phyloP scores from a whole-genome alignment of 2,113 vertebrate species.

The Caretta caretta region DNA sequence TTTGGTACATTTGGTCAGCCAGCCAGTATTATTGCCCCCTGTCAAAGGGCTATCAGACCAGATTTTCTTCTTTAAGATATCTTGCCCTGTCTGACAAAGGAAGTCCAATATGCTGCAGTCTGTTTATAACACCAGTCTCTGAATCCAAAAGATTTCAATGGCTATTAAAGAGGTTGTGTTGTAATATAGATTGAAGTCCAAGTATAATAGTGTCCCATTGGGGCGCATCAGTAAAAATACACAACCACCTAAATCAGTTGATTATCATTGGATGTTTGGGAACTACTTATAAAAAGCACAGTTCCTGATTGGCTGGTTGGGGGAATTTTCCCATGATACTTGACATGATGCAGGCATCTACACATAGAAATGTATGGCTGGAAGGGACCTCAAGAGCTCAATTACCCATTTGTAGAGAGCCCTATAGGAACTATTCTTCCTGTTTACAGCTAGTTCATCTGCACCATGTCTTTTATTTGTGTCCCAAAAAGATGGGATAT shows the following conservation, averaged over 20 bases:
- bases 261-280: background rate
- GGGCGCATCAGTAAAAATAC: background rate
- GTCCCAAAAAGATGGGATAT: background rate
- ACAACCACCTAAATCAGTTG: background rate
- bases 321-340: background rate
- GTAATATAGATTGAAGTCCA: background rate
- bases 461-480: background rate
- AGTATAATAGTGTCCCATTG: background rate
- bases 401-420: background rate
- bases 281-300: slow-evolving; percentile 1
- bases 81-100: background rate
- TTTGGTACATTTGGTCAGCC: background rate
- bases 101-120: background rate
- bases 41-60: background rate
- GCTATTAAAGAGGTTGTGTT: background rate
- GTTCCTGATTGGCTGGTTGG: background rate
- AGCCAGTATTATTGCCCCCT: background rate
- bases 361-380: background rate
- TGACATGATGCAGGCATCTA: background rate
- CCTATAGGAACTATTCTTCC: rapidly evolving
- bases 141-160: background rate
- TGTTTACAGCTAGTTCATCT: background rate
- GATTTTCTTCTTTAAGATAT: background rate
- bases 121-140: background rate
- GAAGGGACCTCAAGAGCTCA: background rate